Evolutionary conservation across 1,140 invertebrate species (phyloP), one percentile per base, ranked within the genome.

Genomic region (Monomorium pharaonis): DNA sequence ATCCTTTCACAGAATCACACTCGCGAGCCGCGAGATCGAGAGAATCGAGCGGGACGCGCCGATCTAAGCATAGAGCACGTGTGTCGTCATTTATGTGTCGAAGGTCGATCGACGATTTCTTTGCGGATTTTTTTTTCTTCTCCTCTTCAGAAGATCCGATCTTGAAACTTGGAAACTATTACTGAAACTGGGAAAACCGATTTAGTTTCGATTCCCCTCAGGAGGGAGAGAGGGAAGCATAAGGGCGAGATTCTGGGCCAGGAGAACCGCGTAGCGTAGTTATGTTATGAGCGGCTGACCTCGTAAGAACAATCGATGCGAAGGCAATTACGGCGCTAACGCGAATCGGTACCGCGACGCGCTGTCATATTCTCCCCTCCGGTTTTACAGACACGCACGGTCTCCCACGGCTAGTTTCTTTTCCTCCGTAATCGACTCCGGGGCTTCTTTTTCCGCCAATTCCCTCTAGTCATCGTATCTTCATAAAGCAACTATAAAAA

Each of bases 261-360:
- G 27, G 60, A 67, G 62, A 70, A 58, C 16, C 12, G 18, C 4
- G 16, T 62, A 30, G 18, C 67, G 18, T 27, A 74, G 78, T 47
- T 58, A 24, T 21, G 51, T 74, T 80, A 47, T 77, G 58, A 70
- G 54, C 63, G 44, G 27, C 42, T 86, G 85, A 89, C 88, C 84
- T 77, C 84, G 70, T 77, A 75, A 87, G 58, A 84, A 89, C 65
- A 89, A 89, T 89, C 88, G 88, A 89, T 89, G 88, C 77, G 78
- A 84, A 65, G 78, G 88, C 88, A 89, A 89, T 89, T 89, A 87
- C 88, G 77, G 54, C 14, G 54, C 54, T 49, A 77, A 88, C 84
- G 88, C 30, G 75, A 87, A 86, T 84, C 75, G 67, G 75, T 63
- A 58, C 14, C 49, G 69, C 84, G 24, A 47, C 54, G 63, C 42